A percentile compares a stretch with the other conserved stretches of the same genome.
Conservation (phyloP, 2,113 vertebrate genomes). For the Alaudala cheleensis region DNA sequence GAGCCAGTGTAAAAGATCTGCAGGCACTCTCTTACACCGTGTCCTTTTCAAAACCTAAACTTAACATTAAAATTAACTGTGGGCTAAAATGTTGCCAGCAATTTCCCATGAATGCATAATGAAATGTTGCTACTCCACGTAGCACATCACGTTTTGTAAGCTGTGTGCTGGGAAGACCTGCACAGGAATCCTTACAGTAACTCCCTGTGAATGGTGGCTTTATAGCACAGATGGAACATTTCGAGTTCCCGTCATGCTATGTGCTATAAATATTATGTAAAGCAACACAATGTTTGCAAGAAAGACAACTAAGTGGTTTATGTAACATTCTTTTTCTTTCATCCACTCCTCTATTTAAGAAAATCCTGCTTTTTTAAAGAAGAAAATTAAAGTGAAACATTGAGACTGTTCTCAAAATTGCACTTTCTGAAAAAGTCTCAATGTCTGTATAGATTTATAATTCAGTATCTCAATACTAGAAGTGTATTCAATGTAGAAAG, state of each 20-base stretch:
- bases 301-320: not conserved
- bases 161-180: rapidly evolving
- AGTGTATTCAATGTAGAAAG: not conserved
- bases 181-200: not conserved
- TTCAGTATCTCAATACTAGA: not conserved
- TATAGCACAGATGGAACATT: not conserved
- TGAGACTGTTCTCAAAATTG: not conserved
- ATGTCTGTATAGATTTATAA: not conserved
- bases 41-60: slow-evolving; percentile 21
- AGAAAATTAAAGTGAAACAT: not conserved
- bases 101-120: slow-evolving; percentile 3
- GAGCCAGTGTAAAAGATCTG: not conserved
- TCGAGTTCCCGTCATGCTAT: not conserved
- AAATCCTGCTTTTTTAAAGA: not conserved
- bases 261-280: not conserved
- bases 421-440: not conserved
- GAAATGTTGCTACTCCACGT: not conserved
- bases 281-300: not conserved
- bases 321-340: not conserved
- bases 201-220: rapidly evolving
- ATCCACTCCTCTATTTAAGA: not conserved
- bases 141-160: not conserved
- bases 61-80: not conserved
- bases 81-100: not conserved
- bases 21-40: not conserved